Base-by-base conservation (phyloP, 2,888 invertebrate species). In the Leucoma salicis region DNA sequence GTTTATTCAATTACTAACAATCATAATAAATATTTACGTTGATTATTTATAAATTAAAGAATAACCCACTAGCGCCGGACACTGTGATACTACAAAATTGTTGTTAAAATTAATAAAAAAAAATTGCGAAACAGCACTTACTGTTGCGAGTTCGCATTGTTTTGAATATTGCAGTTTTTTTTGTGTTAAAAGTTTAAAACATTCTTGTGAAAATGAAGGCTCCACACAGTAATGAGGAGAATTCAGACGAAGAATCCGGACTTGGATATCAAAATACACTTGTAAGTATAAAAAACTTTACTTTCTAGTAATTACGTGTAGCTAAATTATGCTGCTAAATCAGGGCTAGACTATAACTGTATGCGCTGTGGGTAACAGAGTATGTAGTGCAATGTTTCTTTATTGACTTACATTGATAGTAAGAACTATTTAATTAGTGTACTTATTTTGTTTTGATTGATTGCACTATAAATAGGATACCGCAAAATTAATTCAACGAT, bases 231-330 rank as follows among this genome's bases (percentile, higher is more conserved):
- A 87, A 85, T 50, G 87, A 89, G 12, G 90, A 90, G 52, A 83
- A 78, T 24, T 90, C 88, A 1, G 91, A 92, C 64, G 92, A 93
- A 63, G 92, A 92, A 58, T 86, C 92, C 45, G 94, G 94, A 45
- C 80, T 95, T 67, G 94, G 94, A 37, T 93, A 93, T 65, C 93
- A 93, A 73, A 92, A 93, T 61, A 93, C 93, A 31, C 91, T 93
- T 92, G 93, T 93, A 65, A 92, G 92, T 90, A 31, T 42, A 24
- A 54, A 39, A 39, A 50, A 39, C 16, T 48, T 13, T 57, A 79
- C 80, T 76, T 74, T 74, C 66, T 73, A 78, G 72, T 76, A 74
- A 66, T 58, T 56, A 47, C 48, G 15, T 39, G 31, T 35, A 42
- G 40, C 43, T 33, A 34, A 48, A 44, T 40, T 28, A 37, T 57